phyloP scores from a whole-genome alignment of 1,140 invertebrate species.

The Intoshia linei region DNA sequence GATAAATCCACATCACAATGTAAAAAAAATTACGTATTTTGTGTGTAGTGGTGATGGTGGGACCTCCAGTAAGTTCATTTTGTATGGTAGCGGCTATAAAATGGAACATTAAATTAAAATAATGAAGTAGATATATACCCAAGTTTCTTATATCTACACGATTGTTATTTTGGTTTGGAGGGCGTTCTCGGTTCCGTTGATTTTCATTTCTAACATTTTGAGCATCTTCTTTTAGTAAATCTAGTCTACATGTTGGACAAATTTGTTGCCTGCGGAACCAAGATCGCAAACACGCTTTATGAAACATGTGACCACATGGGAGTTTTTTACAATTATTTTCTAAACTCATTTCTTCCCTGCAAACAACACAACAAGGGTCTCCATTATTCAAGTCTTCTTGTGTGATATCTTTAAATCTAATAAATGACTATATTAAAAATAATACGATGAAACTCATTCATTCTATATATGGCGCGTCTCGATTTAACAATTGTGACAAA shows the following conservation, averaged over 20 bases:
- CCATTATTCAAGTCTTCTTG: conserved; percentile 56
- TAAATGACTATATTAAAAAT: background rate
- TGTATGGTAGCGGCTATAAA: conserved; percentile 8
- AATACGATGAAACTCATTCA: background rate
- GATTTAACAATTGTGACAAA: background rate
- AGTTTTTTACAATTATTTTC: conserved; percentile 43
- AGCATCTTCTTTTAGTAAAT: conserved; percentile 40
- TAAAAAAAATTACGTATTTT: too few species aligned
- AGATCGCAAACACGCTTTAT: conserved; percentile 72
- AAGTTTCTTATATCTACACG: too few species aligned
- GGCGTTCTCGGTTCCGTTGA: background rate
- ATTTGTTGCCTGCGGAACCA: conserved; percentile 99
- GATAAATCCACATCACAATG: too few species aligned
- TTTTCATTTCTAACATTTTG: background rate
- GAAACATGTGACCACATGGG: conserved; percentile 96
- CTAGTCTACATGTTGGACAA: conserved; percentile 82
- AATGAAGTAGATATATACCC: too few species aligned
- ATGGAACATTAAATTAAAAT: conserved; percentile 8
- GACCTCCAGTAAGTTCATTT: conserved; percentile 7
- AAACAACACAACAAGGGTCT: conserved; percentile 96
- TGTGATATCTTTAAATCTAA: conserved; percentile 56
- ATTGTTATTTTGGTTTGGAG: too few species aligned
- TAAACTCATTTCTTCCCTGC: conserved; percentile 75
- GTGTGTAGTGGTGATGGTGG: conserved; percentile 8
- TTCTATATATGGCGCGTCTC: background rate